Evolutionary conservation across 2,888 invertebrate genomes (phyloP).

Genomic region (Monopis laevigella): DNA sequence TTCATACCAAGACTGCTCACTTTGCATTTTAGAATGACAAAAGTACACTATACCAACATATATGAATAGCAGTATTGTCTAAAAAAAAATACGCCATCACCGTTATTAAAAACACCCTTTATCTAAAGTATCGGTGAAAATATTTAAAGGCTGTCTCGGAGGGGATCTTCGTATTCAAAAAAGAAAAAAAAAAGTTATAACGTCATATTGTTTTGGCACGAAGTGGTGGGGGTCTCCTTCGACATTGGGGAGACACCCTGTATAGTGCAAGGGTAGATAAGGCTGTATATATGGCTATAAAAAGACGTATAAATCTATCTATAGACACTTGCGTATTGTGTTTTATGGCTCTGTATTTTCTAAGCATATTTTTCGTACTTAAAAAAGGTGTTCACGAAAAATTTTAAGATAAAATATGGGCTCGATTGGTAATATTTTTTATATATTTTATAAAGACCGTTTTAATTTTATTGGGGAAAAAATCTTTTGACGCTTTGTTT

Average conservation of each 20-base stretch:
- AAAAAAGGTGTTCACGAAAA: conserved; percentile 7
- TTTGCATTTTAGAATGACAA: no score
- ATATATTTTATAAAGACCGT: no score
- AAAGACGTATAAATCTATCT: conserved; percentile 37
- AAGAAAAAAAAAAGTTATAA: conserved; percentile 63
- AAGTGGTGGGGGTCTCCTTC: conserved; percentile 33
- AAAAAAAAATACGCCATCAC: no score
- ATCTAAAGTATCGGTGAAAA: conserved; percentile 34
- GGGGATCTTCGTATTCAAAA: conserved; percentile 57
- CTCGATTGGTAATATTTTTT: no score
- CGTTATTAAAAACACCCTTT: conserved; percentile 30
- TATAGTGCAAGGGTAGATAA: conserved; percentile 59
- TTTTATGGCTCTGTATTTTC: conserved; percentile 42
- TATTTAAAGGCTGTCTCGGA: conserved; percentile 42
- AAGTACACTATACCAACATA: no score
- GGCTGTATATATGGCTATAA: conserved; percentile 32
- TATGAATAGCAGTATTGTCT: no score
- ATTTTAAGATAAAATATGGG: conserved; percentile 4
- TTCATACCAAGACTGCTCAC: no score
- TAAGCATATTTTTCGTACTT: conserved; percentile 18
- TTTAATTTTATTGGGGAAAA: no score
- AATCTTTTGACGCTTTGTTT: no score
- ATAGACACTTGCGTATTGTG: conserved; percentile 35
- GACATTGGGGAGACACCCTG: conserved; percentile 36
- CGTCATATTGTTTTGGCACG: conserved; percentile 67